A percentile compares a stretch with the other conserved stretches of the same genome.
phyloP scores from a whole-genome alignment of 2,797 vertebrate species.

The Sebastes baramenuke region DNA sequence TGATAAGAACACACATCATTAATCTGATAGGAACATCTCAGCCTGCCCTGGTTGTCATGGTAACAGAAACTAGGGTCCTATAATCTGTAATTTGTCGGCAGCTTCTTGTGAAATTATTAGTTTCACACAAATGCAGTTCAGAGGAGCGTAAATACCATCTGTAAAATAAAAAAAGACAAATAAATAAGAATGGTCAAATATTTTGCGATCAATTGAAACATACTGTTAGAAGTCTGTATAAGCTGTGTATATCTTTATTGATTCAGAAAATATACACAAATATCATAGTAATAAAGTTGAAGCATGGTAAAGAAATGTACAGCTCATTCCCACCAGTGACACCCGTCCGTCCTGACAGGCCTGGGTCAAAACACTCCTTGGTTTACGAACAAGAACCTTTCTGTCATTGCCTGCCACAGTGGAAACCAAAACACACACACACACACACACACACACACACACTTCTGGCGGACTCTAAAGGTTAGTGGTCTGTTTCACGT shows the following conservation, averaged over 20 bases:
- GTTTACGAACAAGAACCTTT: slow-evolving; percentile 33
- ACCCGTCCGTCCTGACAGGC: slow-evolving; percentile 44
- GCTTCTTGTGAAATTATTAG: too few species aligned
- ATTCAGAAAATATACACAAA: slow-evolving; percentile 83
- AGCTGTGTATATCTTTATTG: slow-evolving; percentile 80
- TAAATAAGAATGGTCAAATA: background rate
- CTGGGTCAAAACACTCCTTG: slow-evolving; percentile 27
- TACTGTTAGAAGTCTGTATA: slow-evolving; percentile 1
- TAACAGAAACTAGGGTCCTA: too few species aligned
- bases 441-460: background rate
- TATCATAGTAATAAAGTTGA: slow-evolving; percentile 79
- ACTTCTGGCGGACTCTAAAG: slow-evolving; percentile 50
- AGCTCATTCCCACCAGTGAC: slow-evolving; percentile 27
- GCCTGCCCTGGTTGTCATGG: too few species aligned
- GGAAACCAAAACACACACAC: slow-evolving; percentile 24
- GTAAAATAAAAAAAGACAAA: background rate
- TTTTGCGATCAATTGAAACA: background rate
- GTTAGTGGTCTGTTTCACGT: slow-evolving; percentile 1
- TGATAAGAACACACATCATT: too few species aligned
- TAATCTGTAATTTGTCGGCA: too few species aligned
- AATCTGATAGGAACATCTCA: too few species aligned
- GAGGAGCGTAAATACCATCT: too few species aligned
- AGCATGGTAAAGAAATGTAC: slow-evolving; percentile 78
- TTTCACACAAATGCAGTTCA: too few species aligned
- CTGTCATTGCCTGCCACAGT: slow-evolving; percentile 56